These are phyloP conservation scores for Luffia ferchaultella DNA, from an alignment of 2,888 invertebrate genomes.

Conservation along the genomic window DNA sequence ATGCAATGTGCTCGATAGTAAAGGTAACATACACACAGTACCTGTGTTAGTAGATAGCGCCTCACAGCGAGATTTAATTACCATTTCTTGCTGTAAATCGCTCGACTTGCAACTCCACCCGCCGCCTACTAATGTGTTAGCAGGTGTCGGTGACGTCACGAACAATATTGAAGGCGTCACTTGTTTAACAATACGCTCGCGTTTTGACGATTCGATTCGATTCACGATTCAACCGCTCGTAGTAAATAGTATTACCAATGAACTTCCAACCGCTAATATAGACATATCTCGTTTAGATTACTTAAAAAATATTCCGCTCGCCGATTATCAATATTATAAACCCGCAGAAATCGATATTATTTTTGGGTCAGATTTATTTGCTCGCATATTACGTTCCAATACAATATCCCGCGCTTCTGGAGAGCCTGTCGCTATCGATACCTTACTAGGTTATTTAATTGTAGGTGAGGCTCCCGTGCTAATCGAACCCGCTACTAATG, in stretches of 20 bases:
- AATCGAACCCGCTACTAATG: neutral
- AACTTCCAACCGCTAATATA: conserved; percentile 9
- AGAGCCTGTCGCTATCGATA: conserved; percentile 8
- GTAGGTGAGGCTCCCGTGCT: conserved; percentile 11
- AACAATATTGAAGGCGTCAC: conserved; percentile 5
- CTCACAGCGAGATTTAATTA: conserved; percentile 13
- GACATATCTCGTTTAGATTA: conserved; percentile 5
- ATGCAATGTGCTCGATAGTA: conserved; percentile 2
- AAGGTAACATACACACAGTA: conserved; percentile 6
- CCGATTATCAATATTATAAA: conserved; percentile 9
- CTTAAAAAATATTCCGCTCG: conserved; percentile 7
- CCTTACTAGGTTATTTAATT: conserved; percentile 11
- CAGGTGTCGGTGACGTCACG: conserved; percentile 12
- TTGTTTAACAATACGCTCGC: conserved; percentile 7
- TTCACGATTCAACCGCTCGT: conserved; percentile 10
- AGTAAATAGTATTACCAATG: conserved; percentile 12
- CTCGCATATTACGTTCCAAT: conserved; percentile 10
- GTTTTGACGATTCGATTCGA: conserved; percentile 8
- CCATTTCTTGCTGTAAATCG: conserved; percentile 6
- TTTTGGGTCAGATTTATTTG: conserved; percentile 12
- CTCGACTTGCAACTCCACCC: conserved; percentile 5
- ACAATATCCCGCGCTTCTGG: neutral
- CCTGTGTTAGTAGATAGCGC: conserved; percentile 11
- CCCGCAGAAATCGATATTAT: conserved; percentile 11
- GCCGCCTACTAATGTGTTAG: conserved; percentile 1